Percentiles rank a stretch among this genome's conserved stretches.
phyloP scores from a whole-genome alignment of 2,888 invertebrate genomes.

The Didymodactylos carnosus region DNA sequence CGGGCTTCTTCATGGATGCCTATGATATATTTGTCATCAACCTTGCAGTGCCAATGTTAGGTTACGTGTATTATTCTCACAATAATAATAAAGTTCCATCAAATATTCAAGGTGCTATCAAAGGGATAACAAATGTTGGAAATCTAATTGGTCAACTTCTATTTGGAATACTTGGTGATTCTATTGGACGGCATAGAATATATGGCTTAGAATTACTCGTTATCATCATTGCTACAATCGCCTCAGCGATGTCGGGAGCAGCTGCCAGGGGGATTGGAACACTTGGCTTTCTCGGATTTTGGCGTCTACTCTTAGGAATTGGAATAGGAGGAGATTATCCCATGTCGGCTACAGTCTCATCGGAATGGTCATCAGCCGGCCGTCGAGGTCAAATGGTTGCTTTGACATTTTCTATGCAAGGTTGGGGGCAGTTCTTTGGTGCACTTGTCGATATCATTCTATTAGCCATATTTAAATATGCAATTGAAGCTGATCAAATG shows the following conservation, averaged over 20 bases:
- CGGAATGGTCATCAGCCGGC: not conserved
- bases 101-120: slow-evolving; percentile 2
- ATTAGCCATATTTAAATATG: not conserved
- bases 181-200: slow-evolving; percentile 1
- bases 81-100: slow-evolving; percentile 1
- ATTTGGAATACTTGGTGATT: slow-evolving; percentile 1
- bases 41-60: slow-evolving; percentile 4
- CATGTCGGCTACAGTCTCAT: slow-evolving; percentile 3
- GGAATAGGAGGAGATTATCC: slow-evolving; percentile 13
- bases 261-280: not conserved
- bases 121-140: slow-evolving; percentile 4
- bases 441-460: slow-evolving; percentile 2
- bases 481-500: not conserved
- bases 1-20: not conserved
- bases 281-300: not conserved
- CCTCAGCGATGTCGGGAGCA: slow-evolving; percentile 1
- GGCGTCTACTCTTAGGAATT: slow-evolving; percentile 6
- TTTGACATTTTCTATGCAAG: slow-evolving; percentile 8
- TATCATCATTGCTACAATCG: not conserved
- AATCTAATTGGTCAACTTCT: slow-evolving; percentile 2
- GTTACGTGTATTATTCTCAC: slow-evolving; percentile 4
- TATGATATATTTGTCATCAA: not conserved
- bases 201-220: slow-evolving; percentile 4
- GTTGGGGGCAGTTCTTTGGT: not conserved
- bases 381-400: slow-evolving; percentile 2